Conservation (phyloP, 1,140 invertebrate species). For the Halictus rubicundus region DNA sequence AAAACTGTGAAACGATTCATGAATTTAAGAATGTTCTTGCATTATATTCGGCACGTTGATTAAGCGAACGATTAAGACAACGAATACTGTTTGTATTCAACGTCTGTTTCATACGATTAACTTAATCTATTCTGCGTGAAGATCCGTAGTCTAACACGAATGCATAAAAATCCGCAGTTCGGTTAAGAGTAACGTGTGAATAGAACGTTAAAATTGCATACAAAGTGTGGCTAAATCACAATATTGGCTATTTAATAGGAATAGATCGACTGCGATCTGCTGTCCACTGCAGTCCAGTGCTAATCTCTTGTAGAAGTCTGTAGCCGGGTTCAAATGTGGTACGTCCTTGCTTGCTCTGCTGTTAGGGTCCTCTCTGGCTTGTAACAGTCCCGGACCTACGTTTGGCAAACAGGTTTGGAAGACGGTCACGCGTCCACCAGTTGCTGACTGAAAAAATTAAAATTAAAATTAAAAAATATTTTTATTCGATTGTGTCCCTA, state of each 20-base stretch:
- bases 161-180: no score
- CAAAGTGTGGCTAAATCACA: conserved; percentile 96
- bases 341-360: conserved; percentile 90
- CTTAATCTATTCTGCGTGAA: no score
- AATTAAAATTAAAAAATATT: conserved; percentile 14
- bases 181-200: background rate
- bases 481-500: no score
- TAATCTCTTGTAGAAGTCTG: conserved; percentile 98
- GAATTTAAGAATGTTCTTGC: no score
- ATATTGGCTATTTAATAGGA: conserved; percentile 96
- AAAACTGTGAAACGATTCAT: no score
- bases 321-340: conserved; percentile 93
- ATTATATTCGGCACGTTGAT: no score
- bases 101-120: no score
- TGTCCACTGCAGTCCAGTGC: conserved; percentile 97
- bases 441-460: conserved; percentile 87
- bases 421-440: conserved; percentile 96
- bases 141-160: no score
- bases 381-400: conserved; percentile 92
- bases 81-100: no score
- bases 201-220: conserved; percentile 80
- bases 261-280: conserved; percentile 97
- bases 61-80: no score
- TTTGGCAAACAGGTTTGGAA: conserved; percentile 96
- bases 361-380: conserved; percentile 92